phyloP scores from a whole-genome alignment of 2,113 vertebrate species.

The Aegithalos caudatus region DNA sequence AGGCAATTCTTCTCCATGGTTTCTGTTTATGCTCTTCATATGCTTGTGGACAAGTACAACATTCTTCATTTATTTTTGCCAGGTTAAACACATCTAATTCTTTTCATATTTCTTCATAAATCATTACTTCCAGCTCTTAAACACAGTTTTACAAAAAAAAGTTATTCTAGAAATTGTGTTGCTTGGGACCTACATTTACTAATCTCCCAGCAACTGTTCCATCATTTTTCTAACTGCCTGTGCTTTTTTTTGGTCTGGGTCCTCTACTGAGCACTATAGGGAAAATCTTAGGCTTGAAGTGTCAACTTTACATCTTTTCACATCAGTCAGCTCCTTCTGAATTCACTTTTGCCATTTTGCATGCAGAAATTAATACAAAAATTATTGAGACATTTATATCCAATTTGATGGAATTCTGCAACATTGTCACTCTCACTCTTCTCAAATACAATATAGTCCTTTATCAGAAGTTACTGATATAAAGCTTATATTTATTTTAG shows the following conservation, averaged over 20 bases:
- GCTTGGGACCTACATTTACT: background rate
- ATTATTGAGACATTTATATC: background rate
- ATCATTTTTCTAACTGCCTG: background rate
- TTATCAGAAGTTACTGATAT: background rate
- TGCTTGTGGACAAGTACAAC: constrained; percentile 45
- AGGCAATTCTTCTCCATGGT: constrained; percentile 55
- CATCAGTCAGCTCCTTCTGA: background rate
- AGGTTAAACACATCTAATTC: constrained; percentile 43
- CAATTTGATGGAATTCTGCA: background rate
- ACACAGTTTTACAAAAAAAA: constrained; percentile 15
- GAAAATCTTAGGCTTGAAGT: background rate
- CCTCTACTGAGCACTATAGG: background rate
- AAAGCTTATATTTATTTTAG: background rate
- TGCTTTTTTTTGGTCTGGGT: background rate
- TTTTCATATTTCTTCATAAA: constrained; percentile 52
- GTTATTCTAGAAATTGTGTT: background rate
- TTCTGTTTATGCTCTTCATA: constrained; percentile 49
- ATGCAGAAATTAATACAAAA: background rate
- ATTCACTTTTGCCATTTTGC: background rate
- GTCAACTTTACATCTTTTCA: background rate
- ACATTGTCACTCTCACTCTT: background rate
- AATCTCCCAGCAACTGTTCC: background rate
- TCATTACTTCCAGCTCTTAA: constrained; percentile 29
- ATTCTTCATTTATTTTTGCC: constrained; percentile 30
- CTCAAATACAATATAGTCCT: background rate